Conservation (phyloP, 2,113 vertebrate genomes). For the Carassius carassius region DNA sequence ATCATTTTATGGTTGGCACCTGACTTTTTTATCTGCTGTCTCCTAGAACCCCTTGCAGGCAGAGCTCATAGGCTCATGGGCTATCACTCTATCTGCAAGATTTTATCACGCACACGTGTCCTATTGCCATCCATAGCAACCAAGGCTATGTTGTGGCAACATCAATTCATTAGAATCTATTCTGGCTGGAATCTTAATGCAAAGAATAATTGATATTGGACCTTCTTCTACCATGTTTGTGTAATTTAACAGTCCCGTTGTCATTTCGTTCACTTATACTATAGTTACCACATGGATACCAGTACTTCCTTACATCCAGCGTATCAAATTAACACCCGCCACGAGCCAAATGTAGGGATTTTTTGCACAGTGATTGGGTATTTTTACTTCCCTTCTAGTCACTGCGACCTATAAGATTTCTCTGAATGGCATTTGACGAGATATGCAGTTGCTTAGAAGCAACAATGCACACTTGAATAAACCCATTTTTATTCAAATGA, state of each 20-base stretch:
- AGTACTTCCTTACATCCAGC: neutral
- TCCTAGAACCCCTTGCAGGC: conserved; percentile 18
- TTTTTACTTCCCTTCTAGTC: neutral
- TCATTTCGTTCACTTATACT: conserved; percentile 2
- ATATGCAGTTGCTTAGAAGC: neutral
- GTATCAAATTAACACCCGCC: neutral
- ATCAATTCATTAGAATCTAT: conserved; percentile 24
- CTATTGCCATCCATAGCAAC: neutral
- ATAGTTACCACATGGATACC: too few species aligned
- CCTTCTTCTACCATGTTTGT: neutral
- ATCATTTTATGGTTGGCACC: conserved; percentile 43
- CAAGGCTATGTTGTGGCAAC: conserved; percentile 7
- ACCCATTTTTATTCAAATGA: too few species aligned
- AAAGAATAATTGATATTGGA: neutral
- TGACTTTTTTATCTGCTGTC: conserved; percentile 36
- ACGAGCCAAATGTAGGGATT: neutral
- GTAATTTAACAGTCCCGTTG: neutral
- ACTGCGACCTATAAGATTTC: neutral
- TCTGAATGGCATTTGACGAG: neutral
- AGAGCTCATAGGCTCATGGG: conserved; percentile 9
- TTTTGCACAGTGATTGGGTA: neutral
- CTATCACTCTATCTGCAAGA: conserved; percentile 42
- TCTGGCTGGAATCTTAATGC: neutral
- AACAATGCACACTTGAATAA: neutral
- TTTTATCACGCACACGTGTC: neutral